Conservation (phyloP, 2,113 vertebrate species). For the Hirundichthys speculiger region DNA sequence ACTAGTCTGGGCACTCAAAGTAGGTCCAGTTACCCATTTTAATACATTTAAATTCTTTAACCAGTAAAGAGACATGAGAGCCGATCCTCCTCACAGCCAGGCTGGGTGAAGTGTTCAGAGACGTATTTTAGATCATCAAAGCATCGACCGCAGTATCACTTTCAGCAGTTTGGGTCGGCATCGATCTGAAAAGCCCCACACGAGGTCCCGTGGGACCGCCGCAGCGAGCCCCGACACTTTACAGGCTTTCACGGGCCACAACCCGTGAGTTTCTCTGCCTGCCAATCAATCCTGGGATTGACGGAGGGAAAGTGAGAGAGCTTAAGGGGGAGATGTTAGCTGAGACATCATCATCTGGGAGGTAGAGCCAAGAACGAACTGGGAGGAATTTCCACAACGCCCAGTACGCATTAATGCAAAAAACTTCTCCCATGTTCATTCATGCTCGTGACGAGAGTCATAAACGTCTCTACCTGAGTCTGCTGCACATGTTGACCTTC, state of each 20-base stretch:
- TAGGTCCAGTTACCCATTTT: background rate
- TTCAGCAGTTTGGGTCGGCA: conserved; percentile 3
- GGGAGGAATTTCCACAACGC: no score
- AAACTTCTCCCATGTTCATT: no score
- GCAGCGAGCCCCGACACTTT: background rate
- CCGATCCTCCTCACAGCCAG: background rate
- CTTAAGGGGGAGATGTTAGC: conserved; percentile 11
- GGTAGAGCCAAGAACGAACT: background rate
- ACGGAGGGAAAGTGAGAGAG: conserved; percentile 15
- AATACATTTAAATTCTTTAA: background rate
- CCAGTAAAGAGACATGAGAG: background rate
- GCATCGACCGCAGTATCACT: conserved; percentile 12
- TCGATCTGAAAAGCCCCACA: conserved; percentile 24
- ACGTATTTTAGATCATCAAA: conserved; percentile 6
- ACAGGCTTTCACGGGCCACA: conserved; percentile 24
- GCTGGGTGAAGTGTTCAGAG: background rate
- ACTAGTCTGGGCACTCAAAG: background rate
- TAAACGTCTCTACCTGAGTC: no score
- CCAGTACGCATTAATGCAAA: no score
- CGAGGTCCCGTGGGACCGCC: conserved; percentile 13
- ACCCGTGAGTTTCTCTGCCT: conserved; percentile 14
- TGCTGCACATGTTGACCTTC: no score
- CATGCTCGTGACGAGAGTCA: no score
- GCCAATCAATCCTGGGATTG: conserved; percentile 21
- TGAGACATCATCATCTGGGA: conserved; percentile 8